Evolutionary conservation across 2,797 vertebrate genomes (phyloP).

Genomic region (Florisuga fusca): DNA sequence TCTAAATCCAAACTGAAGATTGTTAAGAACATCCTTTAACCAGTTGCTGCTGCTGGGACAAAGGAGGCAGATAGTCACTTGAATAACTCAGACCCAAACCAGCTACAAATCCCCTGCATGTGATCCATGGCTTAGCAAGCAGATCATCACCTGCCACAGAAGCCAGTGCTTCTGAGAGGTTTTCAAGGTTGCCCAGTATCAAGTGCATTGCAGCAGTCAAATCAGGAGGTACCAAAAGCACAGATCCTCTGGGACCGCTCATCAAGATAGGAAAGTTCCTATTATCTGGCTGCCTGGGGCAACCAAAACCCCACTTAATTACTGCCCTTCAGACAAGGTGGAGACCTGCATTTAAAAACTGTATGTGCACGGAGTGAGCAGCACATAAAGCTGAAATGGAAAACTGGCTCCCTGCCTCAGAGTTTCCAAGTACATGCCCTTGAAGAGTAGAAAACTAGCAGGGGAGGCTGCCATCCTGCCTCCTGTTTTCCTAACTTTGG

Average conservation of each 20-base stretch:
- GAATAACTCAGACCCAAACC: not conserved
- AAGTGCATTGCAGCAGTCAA: constrained; percentile 13
- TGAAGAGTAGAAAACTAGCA: not conserved
- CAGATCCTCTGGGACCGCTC: constrained; percentile 42
- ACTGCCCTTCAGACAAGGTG: constrained; percentile 63
- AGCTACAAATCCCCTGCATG: not conserved
- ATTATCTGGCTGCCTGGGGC: constrained; percentile 67
- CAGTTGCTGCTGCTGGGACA: not conserved
- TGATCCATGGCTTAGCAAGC: not conserved
- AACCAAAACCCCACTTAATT: constrained; percentile 62
- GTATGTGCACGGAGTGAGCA: not conserved
- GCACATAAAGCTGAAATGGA: constrained; percentile 51
- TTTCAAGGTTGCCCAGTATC: not conserved
- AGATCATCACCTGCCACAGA: not conserved
- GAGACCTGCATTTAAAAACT: constrained; percentile 59
- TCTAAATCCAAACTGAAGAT: not conserved
- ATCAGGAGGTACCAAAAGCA: constrained; percentile 33
- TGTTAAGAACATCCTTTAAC: not conserved
- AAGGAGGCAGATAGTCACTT: not conserved
- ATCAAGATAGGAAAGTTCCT: constrained; percentile 63
- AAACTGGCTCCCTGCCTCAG: constrained; percentile 40
- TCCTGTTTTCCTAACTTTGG: not conserved
- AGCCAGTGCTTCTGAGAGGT: not conserved
- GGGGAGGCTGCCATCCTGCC: not conserved
- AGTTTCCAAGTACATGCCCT: constrained; percentile 29